phyloP scores from a whole-genome alignment of 2,888 invertebrate species.

The Escarpia spicata region DNA sequence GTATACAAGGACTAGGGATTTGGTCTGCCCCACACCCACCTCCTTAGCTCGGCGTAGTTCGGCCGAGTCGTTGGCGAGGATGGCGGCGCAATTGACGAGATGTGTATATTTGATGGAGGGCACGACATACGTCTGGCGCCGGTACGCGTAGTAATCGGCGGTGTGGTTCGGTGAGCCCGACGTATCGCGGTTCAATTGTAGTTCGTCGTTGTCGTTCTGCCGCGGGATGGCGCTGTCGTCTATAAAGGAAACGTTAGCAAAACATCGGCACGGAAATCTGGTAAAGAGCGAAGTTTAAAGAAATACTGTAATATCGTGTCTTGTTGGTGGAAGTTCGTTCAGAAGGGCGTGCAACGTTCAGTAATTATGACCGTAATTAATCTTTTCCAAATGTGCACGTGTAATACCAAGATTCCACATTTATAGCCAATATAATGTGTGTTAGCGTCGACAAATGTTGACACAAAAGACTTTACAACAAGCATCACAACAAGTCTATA shows the following conservation, averaged over 20 bases:
- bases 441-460: too few species aligned
- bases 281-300: not conserved
- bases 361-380: not conserved
- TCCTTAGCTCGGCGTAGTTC: conserved; percentile 46
- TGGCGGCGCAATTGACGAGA: conserved; percentile 45
- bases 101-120: conserved; percentile 30
- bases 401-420: too few species aligned
- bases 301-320: not conserved
- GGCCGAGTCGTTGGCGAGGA: conserved; percentile 44
- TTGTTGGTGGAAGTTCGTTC: not conserved
- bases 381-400: too few species aligned
- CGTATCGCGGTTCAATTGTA: not conserved
- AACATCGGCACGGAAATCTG: not conserved
- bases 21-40: conserved; percentile 18
- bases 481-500: too few species aligned
- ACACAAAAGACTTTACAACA: too few species aligned
- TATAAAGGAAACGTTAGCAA: not conserved
- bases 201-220: not conserved
- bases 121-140: conserved; percentile 30
- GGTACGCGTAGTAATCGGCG: not conserved
- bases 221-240: not conserved
- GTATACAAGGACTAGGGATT: too few species aligned
- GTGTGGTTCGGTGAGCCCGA: not conserved
- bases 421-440: too few species aligned
- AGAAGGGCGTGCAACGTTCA: not conserved